Conservation (phyloP, 2,113 vertebrate genomes). For the Lagenorhynchus albirostris region DNA sequence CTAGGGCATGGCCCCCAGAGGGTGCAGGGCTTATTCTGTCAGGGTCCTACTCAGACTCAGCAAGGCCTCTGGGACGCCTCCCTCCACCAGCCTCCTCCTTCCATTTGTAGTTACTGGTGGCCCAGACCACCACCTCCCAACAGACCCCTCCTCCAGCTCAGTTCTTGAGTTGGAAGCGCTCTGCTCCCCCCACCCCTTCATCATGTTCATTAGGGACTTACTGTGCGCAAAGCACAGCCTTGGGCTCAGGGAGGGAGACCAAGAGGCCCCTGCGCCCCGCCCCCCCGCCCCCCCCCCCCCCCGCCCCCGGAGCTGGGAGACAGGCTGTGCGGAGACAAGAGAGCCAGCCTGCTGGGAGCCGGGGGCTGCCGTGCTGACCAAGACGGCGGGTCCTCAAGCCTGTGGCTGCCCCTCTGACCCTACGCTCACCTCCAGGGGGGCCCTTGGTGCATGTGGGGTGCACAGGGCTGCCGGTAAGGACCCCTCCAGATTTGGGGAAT, state of each 20-base stretch:
- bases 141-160: neutral
- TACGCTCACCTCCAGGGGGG: neutral
- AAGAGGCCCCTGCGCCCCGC: no score
- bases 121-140: neutral
- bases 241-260: neutral
- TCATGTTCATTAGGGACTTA: neutral
- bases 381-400: neutral
- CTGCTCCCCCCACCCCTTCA: neutral
- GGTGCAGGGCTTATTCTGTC: neutral
- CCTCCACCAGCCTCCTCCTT: neutral
- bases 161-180: neutral
- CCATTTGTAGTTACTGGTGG: neutral
- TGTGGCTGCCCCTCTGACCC: no score
- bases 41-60: neutral
- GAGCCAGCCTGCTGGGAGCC: neutral
- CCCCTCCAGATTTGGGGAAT: neutral
- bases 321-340: neutral
- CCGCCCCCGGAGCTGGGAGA: neutral
- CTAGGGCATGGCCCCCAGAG: accelerated
- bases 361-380: no score
- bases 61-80: neutral
- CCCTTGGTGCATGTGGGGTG: neutral
- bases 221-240: neutral
- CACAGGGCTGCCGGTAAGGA: neutral
- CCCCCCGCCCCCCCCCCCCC: no score